Conservation (phyloP, 2,888 invertebrate species). For the Drosophila acutilabella region DNA sequence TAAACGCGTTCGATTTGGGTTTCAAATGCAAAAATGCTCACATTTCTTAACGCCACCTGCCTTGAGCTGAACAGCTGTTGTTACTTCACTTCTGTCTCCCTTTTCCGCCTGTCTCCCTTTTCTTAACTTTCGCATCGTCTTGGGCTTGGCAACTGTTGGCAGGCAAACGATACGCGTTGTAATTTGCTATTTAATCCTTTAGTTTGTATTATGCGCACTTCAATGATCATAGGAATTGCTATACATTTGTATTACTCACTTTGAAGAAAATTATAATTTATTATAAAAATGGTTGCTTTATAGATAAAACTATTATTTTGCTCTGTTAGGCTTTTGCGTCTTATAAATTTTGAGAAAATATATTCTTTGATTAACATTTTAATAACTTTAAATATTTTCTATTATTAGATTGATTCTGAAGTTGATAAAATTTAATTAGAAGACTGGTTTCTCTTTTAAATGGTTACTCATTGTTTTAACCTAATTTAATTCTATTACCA, state of each 20-base stretch:
- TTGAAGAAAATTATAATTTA: background rate
- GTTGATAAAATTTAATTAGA: no score
- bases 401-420: no score
- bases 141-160: conserved; percentile 39
- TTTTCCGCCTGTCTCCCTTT: background rate
- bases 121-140: conserved; percentile 9
- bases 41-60: conserved; percentile 30
- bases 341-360: no score
- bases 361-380: no score
- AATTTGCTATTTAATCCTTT: conserved; percentile 34
- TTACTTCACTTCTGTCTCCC: background rate
- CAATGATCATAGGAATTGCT: background rate
- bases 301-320: no score
- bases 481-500: no score
- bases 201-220: conserved; percentile 10
- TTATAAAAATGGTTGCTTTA: no score
- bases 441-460: no score
- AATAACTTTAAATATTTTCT: no score
- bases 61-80: conserved; percentile 34
- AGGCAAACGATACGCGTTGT: conserved; percentile 4
- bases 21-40: conserved; percentile 62
- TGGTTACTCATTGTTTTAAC: no score
- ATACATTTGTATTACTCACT: background rate
- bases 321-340: no score
- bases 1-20: conserved; percentile 69